phyloP scores from a whole-genome alignment of 2,888 invertebrate genomes.

The Cephalotes varians region DNA sequence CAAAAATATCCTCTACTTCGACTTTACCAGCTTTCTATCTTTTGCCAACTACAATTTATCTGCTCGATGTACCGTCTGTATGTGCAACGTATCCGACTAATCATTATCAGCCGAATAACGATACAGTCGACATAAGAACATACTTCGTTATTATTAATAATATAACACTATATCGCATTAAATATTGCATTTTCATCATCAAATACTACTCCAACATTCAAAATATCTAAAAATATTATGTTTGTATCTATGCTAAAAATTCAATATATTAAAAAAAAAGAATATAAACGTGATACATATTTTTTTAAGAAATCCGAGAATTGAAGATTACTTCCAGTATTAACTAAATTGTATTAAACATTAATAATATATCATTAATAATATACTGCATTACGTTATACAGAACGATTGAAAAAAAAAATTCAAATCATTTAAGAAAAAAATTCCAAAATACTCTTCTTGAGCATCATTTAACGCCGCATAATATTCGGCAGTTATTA shows the following conservation, averaged over 20 bases:
- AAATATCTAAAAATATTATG: background rate
- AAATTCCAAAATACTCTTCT: background rate
- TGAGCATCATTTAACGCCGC: background rate
- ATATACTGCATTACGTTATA: background rate
- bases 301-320: background rate
- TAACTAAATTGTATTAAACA: background rate
- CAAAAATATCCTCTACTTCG: constrained; percentile 80
- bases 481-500: background rate
- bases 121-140: constrained; percentile 6
- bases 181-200: background rate
- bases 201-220: background rate
- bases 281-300: background rate
- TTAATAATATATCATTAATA: background rate
- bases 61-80: constrained; percentile 32
- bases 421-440: background rate
- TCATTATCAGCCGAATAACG: constrained; percentile 6
- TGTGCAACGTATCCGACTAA: background rate
- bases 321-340: background rate
- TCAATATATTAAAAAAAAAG: background rate
- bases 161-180: background rate
- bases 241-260: background rate
- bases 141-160: constrained; percentile 19
- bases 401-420: background rate
- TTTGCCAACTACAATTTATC: constrained; percentile 63
- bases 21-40: constrained; percentile 78